Evolutionary conservation across 2,888 invertebrate genomes (phyloP), one percentile per base, ranked within the genome.

Genomic region (Trichopria drosophilae): DNA sequence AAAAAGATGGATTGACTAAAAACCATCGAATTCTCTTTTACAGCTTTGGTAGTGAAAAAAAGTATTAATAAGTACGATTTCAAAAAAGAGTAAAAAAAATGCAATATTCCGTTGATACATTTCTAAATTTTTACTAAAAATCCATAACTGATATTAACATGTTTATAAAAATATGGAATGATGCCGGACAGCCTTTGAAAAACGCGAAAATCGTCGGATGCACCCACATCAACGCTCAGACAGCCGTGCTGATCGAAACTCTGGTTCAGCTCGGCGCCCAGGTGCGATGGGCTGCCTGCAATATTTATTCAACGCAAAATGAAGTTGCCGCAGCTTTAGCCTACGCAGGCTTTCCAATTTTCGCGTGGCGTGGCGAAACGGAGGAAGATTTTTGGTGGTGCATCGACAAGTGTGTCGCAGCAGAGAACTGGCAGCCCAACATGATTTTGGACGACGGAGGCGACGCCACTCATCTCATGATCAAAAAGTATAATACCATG

Each of bases 311-410:
- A 46, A 97, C 97, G 10, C 96, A 96, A 87, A 97, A 98, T 74
- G 96, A 97, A 79, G 95, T 97, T 0, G 95, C 95, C 0, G 95
- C 96, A 1, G 96, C 97, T 1, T 76, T 97, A 57, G 96, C 96
- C 0, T 90, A 96, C 76, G 88, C 90, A 35, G 88, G 88, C 9
- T 90, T 86, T 72, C 85, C 95, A 2, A 85, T 97, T 57, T 97
- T 93, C 79, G 93, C 96, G 9, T 97, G 97, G 97, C 88, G 95
- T 46, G 94, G 95, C 0, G 95, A 97, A 76, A 92, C 93, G 5
- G 97, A 97, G 73, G 96, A 97, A 71, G 97, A 97, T 67, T 97
- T 97, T 78, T 97, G 97, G 97, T 97, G 96, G 96, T 95, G 95
- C 73, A 97, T 97, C 65, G 96, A 97, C 77, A 90, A 90, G 70